Conservation (phyloP, 2,113 vertebrate species). For the Chlamydotis undulata region DNA sequence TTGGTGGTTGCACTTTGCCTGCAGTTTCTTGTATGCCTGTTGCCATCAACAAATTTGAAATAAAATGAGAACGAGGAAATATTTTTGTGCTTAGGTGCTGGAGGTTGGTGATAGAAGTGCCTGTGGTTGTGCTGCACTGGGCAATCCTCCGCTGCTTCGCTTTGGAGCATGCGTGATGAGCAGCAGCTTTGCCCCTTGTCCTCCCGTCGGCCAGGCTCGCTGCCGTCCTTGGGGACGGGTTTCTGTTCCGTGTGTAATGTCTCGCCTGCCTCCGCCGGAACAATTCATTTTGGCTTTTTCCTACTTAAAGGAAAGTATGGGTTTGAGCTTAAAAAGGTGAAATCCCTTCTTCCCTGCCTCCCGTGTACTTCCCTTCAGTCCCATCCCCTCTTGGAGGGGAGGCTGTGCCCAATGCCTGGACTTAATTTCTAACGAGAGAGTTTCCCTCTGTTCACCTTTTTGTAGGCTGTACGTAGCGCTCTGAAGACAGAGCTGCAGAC, state of each 20-base stretch:
- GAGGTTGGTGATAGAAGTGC: neutral
- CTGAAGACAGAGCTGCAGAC: neutral
- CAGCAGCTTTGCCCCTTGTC: neutral
- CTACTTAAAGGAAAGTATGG: neutral
- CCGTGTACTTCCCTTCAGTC: neutral
- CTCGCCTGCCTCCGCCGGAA: neutral
- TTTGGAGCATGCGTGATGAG: accelerated
- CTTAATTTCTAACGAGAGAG: neutral
- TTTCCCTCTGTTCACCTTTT: neutral
- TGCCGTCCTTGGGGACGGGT: neutral
- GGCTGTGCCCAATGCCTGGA: neutral
- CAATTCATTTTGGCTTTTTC: neutral
- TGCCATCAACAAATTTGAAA: slow-evolving; percentile 33
- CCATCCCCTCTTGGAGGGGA: accelerated
- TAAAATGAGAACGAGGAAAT: neutral
- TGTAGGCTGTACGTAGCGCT: neutral
- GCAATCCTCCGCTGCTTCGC: neutral
- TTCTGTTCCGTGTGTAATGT: neutral
- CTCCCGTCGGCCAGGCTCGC: neutral
- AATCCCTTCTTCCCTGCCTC: neutral
- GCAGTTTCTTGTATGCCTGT: slow-evolving; percentile 1
- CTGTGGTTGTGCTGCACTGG: neutral
- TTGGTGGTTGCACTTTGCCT: slow-evolving; percentile 44
- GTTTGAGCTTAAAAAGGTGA: neutral
- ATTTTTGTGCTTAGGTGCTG: neutral